These are phyloP conservation scores for Sylvilagus floridanus DNA, from an alignment of 2,797 vertebrate species.

Conservation along the genomic window DNA sequence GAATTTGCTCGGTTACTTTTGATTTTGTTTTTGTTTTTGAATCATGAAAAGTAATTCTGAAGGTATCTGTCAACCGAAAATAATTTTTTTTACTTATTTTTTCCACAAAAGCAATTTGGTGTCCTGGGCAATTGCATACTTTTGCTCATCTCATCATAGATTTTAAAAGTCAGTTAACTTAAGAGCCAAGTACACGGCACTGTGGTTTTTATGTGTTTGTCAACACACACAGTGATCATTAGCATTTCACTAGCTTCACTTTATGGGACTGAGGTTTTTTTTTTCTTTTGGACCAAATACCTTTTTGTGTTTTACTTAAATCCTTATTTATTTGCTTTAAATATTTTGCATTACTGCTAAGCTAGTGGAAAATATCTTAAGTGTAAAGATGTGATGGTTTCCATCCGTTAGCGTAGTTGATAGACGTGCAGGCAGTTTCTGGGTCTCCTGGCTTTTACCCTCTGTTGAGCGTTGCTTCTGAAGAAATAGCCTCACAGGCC, in stretches of 20 bases:
- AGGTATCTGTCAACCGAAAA: constrained; percentile 2
- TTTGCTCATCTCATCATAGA: not conserved
- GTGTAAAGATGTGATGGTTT: constrained; percentile 60
- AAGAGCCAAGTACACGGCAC: constrained; percentile 29
- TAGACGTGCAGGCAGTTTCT: constrained; percentile 76
- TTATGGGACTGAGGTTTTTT: constrained; percentile 3
- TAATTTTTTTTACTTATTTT: constrained; percentile 45
- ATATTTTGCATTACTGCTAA: constrained; percentile 56
- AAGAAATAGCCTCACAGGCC: constrained; percentile 83
- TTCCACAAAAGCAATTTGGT: not conserved
- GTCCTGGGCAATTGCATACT: not conserved
- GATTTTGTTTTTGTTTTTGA: not conserved
- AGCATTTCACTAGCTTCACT: constrained; percentile 55
- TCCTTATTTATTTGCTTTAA: constrained; percentile 43
- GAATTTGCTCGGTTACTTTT: constrained; percentile 33
- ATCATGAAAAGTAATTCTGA: constrained; percentile 12
- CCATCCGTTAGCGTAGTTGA: constrained; percentile 7
- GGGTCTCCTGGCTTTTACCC: not conserved
- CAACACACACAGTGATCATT: not conserved
- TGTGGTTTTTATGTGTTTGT: not conserved
- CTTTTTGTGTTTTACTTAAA: constrained; percentile 55
- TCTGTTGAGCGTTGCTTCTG: constrained; percentile 70
- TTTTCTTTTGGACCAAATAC: not conserved
- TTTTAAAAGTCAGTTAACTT: constrained; percentile 70
- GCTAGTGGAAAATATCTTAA: constrained; percentile 60